Conservation (phyloP, 2,888 invertebrate genomes). For the Gastrophysa polygoni region DNA sequence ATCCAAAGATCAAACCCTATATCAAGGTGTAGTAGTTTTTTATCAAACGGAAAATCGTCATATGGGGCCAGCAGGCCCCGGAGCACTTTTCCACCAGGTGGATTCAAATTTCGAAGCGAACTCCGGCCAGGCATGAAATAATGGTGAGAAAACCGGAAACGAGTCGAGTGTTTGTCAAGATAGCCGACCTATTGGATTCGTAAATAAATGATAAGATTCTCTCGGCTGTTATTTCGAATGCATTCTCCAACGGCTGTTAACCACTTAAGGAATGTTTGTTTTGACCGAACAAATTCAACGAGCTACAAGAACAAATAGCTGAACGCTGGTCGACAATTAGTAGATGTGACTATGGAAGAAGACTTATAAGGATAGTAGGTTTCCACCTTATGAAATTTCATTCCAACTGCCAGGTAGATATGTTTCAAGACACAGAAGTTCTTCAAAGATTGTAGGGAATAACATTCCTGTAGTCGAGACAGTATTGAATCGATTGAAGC, state of each 20-base stretch:
- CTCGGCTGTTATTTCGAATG: neutral
- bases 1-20: no score
- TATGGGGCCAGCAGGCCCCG: no score
- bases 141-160: conserved; percentile 13
- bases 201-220: conserved; percentile 14
- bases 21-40: no score
- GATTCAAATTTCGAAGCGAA: neutral
- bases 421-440: no score
- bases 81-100: neutral
- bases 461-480: no score
- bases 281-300: neutral
- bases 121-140: conserved; percentile 1
- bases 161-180: conserved; percentile 7
- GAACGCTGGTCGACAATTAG: neutral
- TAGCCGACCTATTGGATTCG: conserved; percentile 4
- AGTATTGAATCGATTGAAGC: no score
- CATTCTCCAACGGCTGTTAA: neutral
- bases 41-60: no score
- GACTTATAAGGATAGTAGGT: no score
- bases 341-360: no score
- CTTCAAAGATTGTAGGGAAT: no score
- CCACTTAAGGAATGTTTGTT: neutral
- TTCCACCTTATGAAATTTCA: no score
- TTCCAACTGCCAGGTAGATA: no score
- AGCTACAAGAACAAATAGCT: neutral